Conservation (phyloP, 2,113 vertebrate species). For the Ochotona princeps region DNA sequence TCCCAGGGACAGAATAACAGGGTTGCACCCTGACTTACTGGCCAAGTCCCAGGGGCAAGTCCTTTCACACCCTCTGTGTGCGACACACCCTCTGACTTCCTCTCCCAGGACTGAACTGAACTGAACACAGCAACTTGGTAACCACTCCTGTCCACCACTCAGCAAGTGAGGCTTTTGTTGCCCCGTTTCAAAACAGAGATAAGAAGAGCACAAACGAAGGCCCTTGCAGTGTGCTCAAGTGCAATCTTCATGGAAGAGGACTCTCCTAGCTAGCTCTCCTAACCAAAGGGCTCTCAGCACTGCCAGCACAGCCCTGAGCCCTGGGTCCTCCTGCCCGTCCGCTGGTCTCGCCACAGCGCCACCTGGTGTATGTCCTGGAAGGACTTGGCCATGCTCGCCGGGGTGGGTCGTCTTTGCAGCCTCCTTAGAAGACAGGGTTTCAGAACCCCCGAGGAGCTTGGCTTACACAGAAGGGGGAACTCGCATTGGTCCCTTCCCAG, state of each 20-base stretch:
- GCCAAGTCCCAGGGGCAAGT: too few species aligned
- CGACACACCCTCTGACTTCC: background rate
- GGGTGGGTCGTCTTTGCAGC: too few species aligned
- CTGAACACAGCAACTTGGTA: background rate
- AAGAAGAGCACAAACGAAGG: background rate
- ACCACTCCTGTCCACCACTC: background rate
- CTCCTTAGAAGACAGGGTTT: too few species aligned
- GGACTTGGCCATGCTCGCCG: conserved; percentile 69
- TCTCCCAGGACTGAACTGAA: background rate
- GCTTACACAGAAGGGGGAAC: too few species aligned
- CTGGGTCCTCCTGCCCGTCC: conserved; percentile 89
- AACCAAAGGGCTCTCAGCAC: background rate
- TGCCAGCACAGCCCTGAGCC: background rate
- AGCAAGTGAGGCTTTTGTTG: background rate
- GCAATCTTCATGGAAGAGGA: background rate
- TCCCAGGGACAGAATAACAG: background rate
- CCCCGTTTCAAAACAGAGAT: background rate
- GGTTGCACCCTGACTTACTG: background rate
- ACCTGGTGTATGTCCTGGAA: conserved; percentile 89
- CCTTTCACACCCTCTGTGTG: background rate
- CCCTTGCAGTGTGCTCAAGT: accelerated
- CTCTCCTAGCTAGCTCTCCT: background rate
- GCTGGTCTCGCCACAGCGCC: conserved; percentile 89
- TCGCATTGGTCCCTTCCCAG: too few species aligned
- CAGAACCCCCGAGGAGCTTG: too few species aligned